Base-by-base conservation (phyloP, 2,113 vertebrate genomes). In the Apistogramma diplotaenia region DNA sequence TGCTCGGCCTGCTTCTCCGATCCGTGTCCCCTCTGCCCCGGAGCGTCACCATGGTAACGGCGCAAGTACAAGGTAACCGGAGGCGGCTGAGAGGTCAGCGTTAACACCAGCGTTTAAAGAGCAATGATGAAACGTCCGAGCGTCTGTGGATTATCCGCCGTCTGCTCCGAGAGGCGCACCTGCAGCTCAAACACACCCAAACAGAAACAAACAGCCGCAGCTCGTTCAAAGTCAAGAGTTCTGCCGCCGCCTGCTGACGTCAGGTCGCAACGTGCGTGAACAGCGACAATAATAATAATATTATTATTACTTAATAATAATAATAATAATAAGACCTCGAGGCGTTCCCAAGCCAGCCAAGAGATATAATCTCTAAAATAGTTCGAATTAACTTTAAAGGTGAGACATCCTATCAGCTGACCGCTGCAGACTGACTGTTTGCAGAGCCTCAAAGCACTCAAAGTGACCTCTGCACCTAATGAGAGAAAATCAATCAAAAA, bases 21-120 rank as follows among this genome's bases (percentile, higher is more conserved):
- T 55, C 60, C 27, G 37, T 51, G 18, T 72, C 40, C 49, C 37
- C 51, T 12, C 7, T 25, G 37, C 67, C 59, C 54, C 60, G 75
- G 29, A 11, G 23, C 72, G 79, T 87, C 61, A 86, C 89, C 87
- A 89, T 91, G 83, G 81, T 18, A 43, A 86, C 82, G 11, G 29
- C 59, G 35, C 40, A 12, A 59, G 56, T 12, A 31, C 37, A 25
- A 3, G 70, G 57, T 25, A 61, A 25, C 15, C 13, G 6, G 25
- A 1, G 13, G 12, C 19, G 16, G 43, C 49, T 70, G 23, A 43
- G 4, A 0, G 0, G 2, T 18, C 49, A 60, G 37, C 23, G 8
- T 60, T 37, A 60, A 21, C 37, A 18, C 15, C 16, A 27, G 16
- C 46, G 19, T 4, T 4, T 4, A 10, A 8, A 13, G 9, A 23